Evolutionary conservation across 2,888 invertebrate genomes (phyloP).

Genomic region (Cheilosia vulpina): DNA sequence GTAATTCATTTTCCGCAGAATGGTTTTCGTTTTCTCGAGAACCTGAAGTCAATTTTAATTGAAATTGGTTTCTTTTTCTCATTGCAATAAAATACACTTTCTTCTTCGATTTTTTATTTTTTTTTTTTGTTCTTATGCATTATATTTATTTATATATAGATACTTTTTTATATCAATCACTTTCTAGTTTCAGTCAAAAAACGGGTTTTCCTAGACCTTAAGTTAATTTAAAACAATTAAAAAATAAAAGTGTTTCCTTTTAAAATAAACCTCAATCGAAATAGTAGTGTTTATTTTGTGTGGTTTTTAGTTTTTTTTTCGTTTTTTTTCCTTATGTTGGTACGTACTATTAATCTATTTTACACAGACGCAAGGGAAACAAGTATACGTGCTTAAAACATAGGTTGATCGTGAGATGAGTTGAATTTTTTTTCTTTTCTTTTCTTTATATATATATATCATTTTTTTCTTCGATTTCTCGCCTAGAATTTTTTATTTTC

Average conservation of each 20-base stretch:
- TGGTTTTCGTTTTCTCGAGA: constrained; percentile 8
- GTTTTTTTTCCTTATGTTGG: constrained; percentile 25
- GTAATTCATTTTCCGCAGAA: constrained; percentile 25
- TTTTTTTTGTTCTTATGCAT: constrained; percentile 56
- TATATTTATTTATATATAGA: constrained; percentile 74
- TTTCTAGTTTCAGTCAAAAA: constrained; percentile 75
- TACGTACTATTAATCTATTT: constrained; percentile 62
- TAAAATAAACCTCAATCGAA: constrained; percentile 66
- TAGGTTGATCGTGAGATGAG: constrained; percentile 70
- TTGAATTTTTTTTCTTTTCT: constrained; percentile 42
- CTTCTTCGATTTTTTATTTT: constrained; percentile 23
- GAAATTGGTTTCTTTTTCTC: constrained; percentile 16
- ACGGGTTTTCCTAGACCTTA: constrained; percentile 75
- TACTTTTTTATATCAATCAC: constrained; percentile 74
- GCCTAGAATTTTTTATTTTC: constrained; percentile 19
- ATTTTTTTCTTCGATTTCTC: constrained; percentile 19
- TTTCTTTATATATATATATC: constrained; percentile 21
- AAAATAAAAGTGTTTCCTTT: constrained; percentile 61
- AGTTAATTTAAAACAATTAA: constrained; percentile 71
- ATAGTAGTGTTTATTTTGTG: constrained; percentile 57
- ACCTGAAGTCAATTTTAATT: constrained; percentile 13
- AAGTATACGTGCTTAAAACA: constrained; percentile 72
- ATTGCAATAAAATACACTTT: constrained; percentile 51
- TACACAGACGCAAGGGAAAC: constrained; percentile 72
- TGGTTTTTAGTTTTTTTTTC: constrained; percentile 30